Conservation (phyloP, 2,113 vertebrate genomes). For the Podarcis cretensis region DNA sequence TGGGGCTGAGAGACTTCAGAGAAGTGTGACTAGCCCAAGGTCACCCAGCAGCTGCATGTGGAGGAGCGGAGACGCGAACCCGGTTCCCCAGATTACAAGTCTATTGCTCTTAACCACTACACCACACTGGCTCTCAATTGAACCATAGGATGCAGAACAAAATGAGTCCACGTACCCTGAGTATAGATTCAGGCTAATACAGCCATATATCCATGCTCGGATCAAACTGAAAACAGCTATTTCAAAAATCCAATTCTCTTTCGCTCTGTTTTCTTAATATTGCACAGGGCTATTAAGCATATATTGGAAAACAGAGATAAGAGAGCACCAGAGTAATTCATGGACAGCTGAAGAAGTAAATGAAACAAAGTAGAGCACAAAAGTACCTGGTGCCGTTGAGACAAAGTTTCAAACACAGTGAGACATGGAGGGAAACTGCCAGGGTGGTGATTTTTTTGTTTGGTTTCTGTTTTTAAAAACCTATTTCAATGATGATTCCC, state of each 20-base stretch:
- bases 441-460: slow-evolving; percentile 5
- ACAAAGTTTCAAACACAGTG: slow-evolving; percentile 63
- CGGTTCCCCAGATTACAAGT: too few relatives aligned
- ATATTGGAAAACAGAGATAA: slow-evolving; percentile 22
- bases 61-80: too few relatives aligned
- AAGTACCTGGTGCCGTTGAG: slow-evolving; percentile 21
- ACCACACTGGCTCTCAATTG: not conserved
- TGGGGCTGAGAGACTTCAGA: too few relatives aligned
- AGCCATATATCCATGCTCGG: slow-evolving; percentile 16
- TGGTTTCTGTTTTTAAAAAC: slow-evolving; percentile 73
- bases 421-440: slow-evolving; percentile 79
- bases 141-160: not conserved
- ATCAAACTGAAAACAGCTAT: slow-evolving; percentile 12
- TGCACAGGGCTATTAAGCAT: slow-evolving; percentile 33
- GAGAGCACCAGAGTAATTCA: slow-evolving; percentile 44
- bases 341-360: slow-evolving; percentile 49
- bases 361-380: slow-evolving; percentile 50
- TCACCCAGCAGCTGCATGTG: too few relatives aligned
- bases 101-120: too few relatives aligned
- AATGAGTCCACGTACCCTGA: not conserved
- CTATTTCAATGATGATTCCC: slow-evolving; percentile 83
- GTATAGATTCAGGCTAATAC: not conserved
- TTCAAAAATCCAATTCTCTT: slow-evolving; percentile 28
- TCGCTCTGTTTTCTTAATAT: slow-evolving; percentile 7
- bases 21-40: too few relatives aligned